Evolutionary conservation across 2,888 invertebrate species (phyloP).

Genomic region (Drosophila prolongata): DNA sequence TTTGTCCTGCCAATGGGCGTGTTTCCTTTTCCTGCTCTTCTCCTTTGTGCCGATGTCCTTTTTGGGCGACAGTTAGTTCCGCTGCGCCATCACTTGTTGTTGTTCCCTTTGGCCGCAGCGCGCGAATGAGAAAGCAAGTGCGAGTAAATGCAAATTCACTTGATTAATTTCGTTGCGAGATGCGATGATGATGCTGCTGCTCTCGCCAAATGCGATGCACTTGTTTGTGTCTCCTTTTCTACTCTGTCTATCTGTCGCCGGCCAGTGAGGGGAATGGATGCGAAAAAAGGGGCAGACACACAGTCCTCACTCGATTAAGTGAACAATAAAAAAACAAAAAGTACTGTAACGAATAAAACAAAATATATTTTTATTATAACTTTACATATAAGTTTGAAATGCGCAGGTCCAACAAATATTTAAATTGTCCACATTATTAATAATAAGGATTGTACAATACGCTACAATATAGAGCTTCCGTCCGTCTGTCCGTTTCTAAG

Average conservation of each 20-base stretch:
- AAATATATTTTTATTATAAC: no score
- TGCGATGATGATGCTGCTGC: constrained; percentile 14
- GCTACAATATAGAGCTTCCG: no score
- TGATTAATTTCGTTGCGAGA: constrained; percentile 31
- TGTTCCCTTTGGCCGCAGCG: constrained; percentile 21
- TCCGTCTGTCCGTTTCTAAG: no score
- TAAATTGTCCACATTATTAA: no score
- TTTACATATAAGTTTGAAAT: no score
- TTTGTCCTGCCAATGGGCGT: constrained; percentile 27
- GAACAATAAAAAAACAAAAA: neutral
- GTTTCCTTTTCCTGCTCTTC: constrained; percentile 11
- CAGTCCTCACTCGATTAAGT: neutral
- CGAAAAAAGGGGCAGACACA: neutral
- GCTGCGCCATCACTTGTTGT: constrained; percentile 27
- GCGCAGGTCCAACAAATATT: no score
- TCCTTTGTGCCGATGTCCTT: constrained; percentile 22
- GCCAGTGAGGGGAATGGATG: neutral
- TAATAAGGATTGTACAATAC: no score
- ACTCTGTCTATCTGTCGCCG: constrained; percentile 6
- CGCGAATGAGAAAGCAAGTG: constrained; percentile 12
- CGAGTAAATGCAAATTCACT: constrained; percentile 11
- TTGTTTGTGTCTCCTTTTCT: constrained; percentile 18
- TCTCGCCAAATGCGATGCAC: constrained; percentile 21
- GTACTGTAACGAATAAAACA: no score
- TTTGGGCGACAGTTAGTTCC: constrained; percentile 14